Evolutionary conservation across 2,888 invertebrate species (phyloP).

Genomic region (Drosophila diplacantha): DNA sequence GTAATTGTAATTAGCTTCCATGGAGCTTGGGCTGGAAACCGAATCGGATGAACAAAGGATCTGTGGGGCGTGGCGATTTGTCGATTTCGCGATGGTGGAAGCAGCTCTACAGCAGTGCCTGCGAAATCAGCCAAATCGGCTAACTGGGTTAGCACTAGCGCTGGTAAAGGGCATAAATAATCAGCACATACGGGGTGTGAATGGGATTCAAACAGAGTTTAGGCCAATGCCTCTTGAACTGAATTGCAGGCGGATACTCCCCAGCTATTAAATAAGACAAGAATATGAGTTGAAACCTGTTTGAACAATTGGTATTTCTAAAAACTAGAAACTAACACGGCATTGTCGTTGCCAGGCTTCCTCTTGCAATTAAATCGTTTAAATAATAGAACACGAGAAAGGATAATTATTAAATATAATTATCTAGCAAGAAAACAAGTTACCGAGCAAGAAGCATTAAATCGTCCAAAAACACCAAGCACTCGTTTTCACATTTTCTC

Average conservation of each 20-base stretch:
- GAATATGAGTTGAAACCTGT: not conserved
- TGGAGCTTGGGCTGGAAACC: conserved; percentile 22
- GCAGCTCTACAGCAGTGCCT: conserved; percentile 28
- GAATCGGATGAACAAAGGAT: conserved; percentile 52
- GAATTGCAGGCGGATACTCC: not conserved
- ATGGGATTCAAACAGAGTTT: conserved; percentile 14
- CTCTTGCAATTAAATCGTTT: no score
- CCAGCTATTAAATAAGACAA: not conserved
- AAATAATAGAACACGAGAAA: not conserved
- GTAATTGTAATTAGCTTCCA: conserved; percentile 65
- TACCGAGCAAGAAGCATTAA: not conserved
- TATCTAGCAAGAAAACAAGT: conserved; percentile 3
- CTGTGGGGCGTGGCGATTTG: conserved; percentile 27
- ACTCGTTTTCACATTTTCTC: conserved; percentile 12
- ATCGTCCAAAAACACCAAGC: conserved; percentile 6
- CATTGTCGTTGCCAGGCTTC: not conserved
- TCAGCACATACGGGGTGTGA: conserved; percentile 29
- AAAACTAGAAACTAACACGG: not conserved
- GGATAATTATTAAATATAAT: not conserved
- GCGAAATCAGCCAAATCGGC: conserved; percentile 54
- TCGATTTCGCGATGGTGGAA: conserved; percentile 20
- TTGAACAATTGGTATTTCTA: no score
- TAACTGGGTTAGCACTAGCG: conserved; percentile 56
- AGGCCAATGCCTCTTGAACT: conserved; percentile 5
- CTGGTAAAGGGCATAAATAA: conserved; percentile 48